A percentile compares a stretch with the other conserved stretches of the same genome.
phyloP scores from a whole-genome alignment of 1,140 invertebrate species.

The Arion vulgaris region DNA sequence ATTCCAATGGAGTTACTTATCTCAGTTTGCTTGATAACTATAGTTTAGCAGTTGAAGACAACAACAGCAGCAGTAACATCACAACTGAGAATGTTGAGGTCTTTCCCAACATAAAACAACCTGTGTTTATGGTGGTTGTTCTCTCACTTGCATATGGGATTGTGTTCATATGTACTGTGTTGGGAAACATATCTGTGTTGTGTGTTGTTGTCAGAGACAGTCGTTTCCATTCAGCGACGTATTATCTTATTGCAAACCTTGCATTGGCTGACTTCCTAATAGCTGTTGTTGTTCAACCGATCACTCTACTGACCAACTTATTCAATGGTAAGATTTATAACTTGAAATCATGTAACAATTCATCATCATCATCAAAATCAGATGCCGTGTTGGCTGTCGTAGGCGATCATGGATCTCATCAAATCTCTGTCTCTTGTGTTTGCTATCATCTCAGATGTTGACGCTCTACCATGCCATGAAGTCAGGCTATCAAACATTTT shows the following conservation, averaged over 20 bases:
- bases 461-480: too few relatives aligned
- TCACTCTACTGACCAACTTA: slow-evolving; percentile 79
- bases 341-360: neutral
- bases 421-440: too few relatives aligned
- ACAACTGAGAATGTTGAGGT: too few relatives aligned
- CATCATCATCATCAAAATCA: neutral
- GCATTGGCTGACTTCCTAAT: slow-evolving; percentile 93
- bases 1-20: too few relatives aligned
- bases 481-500: too few relatives aligned
- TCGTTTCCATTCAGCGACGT: slow-evolving; percentile 90
- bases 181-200: slow-evolving; percentile 90
- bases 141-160: slow-evolving; percentile 62
- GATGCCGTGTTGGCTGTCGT: neutral
- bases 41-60: neutral
- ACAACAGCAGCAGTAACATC: neutral
- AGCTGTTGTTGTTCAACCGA: slow-evolving; percentile 87
- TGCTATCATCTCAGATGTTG: too few relatives aligned
- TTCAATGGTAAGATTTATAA: slow-evolving; percentile 50
- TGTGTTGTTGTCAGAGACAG: slow-evolving; percentile 87
- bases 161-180: slow-evolving; percentile 83
- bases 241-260: slow-evolving; percentile 93
- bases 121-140: slow-evolving; percentile 9
- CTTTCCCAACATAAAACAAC: neutral
- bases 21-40: too few relatives aligned
- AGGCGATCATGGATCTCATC: too few relatives aligned